phyloP scores from a whole-genome alignment of 2,797 vertebrate species.

The Poliocrania exsul region DNA sequence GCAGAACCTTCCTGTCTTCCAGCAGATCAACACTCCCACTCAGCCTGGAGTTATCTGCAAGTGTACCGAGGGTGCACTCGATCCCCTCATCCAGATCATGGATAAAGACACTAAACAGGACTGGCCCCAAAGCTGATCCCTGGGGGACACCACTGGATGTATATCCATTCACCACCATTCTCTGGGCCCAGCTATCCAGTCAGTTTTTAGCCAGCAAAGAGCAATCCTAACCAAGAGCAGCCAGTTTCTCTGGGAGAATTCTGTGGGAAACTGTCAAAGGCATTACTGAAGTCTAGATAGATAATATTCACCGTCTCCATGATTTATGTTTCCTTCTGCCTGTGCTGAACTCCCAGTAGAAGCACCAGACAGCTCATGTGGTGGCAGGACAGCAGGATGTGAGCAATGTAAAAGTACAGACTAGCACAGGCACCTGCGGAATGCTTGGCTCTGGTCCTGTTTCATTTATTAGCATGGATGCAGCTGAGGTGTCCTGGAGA shows the following conservation, averaged over 20 bases:
- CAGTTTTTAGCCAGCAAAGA: background rate
- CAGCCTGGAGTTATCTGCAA: background rate
- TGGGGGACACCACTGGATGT: background rate
- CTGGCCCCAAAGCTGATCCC: background rate
- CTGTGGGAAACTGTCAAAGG: background rate
- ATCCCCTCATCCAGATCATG: background rate
- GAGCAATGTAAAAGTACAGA: background rate
- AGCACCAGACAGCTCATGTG: background rate
- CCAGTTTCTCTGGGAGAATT: background rate
- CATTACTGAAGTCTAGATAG: background rate
- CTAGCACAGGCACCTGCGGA: background rate
- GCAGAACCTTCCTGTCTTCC: background rate
- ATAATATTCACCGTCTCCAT: background rate
- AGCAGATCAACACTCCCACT: background rate
- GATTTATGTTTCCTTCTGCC: background rate
- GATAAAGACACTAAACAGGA: background rate
- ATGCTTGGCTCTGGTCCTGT: background rate
- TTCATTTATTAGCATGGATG: background rate
- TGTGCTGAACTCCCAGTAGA: rapidly evolving
- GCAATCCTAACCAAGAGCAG: background rate
- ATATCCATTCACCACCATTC: background rate
- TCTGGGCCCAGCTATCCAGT: background rate
- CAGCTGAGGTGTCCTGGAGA: background rate
- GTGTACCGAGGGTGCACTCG: background rate
- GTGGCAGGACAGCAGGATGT: background rate